Percentiles rank a stretch among this genome's conserved stretches.
Conservation (phyloP, 2,797 vertebrate species). For the Helicolenus hilgendorfi region DNA sequence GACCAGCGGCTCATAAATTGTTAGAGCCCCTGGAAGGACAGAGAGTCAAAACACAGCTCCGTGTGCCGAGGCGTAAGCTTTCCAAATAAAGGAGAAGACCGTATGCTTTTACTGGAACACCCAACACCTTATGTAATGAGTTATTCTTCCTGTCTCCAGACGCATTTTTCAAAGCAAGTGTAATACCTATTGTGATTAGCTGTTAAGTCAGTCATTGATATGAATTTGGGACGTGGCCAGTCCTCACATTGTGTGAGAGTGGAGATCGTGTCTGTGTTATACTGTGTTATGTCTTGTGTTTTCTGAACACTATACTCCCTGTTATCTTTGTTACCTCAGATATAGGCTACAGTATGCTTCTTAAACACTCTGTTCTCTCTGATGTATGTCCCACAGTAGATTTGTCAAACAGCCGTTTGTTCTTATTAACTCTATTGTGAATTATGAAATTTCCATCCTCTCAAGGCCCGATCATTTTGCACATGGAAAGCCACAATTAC, state of each 20-base stretch:
- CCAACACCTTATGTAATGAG: conserved; percentile 76
- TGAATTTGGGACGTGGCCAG: conserved; percentile 41
- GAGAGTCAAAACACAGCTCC: conserved; percentile 65
- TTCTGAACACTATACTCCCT: conserved; percentile 6
- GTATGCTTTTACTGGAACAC: conserved; percentile 80
- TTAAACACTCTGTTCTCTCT: conserved; percentile 14
- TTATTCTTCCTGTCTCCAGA: conserved; percentile 70
- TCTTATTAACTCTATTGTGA: not conserved
- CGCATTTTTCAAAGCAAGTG: conserved; percentile 74
- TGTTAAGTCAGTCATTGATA: conserved; percentile 68
- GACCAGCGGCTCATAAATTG: conserved; percentile 70
- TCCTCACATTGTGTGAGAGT: conserved; percentile 42
- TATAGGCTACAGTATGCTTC: not conserved
- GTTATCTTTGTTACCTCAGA: not conserved
- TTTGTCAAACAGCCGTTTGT: not conserved
- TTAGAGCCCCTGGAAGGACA: conserved; percentile 58
- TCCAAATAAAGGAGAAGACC: conserved; percentile 79
- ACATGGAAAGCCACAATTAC: not conserved
- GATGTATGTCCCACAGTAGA: not conserved
- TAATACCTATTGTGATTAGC: conserved; percentile 76
- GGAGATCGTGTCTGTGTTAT: conserved; percentile 6
- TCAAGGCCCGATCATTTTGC: not conserved
- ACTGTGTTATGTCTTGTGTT: not conserved
- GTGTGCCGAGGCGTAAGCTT: conserved; percentile 55
- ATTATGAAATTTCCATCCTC: not conserved